Conservation (phyloP, 1,140 invertebrate species). For the Drosophila watanabei region DNA sequence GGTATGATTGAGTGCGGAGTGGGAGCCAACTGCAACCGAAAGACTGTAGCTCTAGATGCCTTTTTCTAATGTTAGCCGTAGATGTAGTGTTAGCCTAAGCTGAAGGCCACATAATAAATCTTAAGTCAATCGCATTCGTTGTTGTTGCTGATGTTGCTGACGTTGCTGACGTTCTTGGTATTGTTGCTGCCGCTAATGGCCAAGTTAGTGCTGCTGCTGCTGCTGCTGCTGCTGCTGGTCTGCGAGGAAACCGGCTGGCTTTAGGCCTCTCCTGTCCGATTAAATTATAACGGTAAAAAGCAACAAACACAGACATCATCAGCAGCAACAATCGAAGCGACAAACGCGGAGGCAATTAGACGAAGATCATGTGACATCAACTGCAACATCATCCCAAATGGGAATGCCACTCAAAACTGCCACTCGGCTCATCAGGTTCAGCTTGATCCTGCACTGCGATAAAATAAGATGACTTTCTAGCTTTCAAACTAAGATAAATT, state of each 20-base stretch:
- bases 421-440: not conserved
- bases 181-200: constrained; percentile 19
- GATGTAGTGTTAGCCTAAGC: constrained; percentile 37
- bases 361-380: constrained; percentile 51
- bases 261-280: constrained; percentile 59
- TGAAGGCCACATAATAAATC: constrained; percentile 68
- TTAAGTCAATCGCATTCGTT: constrained; percentile 54
- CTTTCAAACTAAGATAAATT: too few species aligned
- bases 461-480: not conserved
- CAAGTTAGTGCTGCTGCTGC: constrained; percentile 1
- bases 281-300: constrained; percentile 78
- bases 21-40: constrained; percentile 36
- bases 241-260: constrained; percentile 47
- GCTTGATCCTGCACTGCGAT: constrained; percentile 13
- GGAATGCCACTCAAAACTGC: constrained; percentile 43
- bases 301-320: constrained; percentile 49
- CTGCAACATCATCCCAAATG: constrained; percentile 42
- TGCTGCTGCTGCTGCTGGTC: not conserved
- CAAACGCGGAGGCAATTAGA: constrained; percentile 53
- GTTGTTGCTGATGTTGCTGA: constrained; percentile 50
- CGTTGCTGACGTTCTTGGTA: constrained; percentile 31
- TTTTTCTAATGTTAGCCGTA: constrained; percentile 49
- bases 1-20: constrained; percentile 85
- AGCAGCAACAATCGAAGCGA: constrained; percentile 40
- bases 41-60: constrained; percentile 40